Evolutionary conservation across 2,113 vertebrate species (phyloP), one percentile per base, ranked within the genome.

Genomic region (Beaufortia kweichowensis): DNA sequence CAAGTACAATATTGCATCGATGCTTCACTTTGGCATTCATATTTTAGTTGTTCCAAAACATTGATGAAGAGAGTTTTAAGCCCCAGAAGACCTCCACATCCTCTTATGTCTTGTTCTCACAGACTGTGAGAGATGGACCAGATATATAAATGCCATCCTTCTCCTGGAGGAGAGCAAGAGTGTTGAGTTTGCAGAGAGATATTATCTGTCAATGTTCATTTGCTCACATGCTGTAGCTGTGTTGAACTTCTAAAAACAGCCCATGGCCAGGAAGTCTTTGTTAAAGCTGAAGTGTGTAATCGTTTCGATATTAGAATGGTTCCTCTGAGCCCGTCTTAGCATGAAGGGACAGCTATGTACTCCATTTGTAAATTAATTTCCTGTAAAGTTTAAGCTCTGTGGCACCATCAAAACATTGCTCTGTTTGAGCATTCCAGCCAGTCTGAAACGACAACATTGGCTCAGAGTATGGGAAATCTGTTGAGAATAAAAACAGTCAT

Each of bases 111-210:
- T 29, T 21, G 68, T 24, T 17, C 60, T 55, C 4, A 41, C 53
- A 7, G 21, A 39, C 33, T 35, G 7, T 15, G n/a, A 28, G 48
- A 65, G 39, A 63, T 39, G 8, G 21, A 76, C 15, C 31, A 55
- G 75, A 66, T 41, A 55, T 69, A 17, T 50, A 29, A 64, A n/a
- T n/a, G n/a, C n/a, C 67, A 59, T 81, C 60, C 48, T 53, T 59
- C 50, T 26, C 26, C 17, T 48, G 43, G 33, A 59, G 26, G 56
- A 33, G 35, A 24, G 15, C 21, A 24, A 24, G 15, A 43, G 2
- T 4, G 33, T 43, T 43, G 35, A 43, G 62, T 43, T 65, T 65
- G 35, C 35, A 43, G 35, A 8, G 12, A 12, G 23, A 17, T 24
- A 39, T 26, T 26, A 24, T 12, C 8, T 43, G 39, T 19, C 35